These are phyloP conservation scores for Camelus dromedarius DNA, from an alignment of 2,113 vertebrate genomes.

Conservation along the genomic window DNA sequence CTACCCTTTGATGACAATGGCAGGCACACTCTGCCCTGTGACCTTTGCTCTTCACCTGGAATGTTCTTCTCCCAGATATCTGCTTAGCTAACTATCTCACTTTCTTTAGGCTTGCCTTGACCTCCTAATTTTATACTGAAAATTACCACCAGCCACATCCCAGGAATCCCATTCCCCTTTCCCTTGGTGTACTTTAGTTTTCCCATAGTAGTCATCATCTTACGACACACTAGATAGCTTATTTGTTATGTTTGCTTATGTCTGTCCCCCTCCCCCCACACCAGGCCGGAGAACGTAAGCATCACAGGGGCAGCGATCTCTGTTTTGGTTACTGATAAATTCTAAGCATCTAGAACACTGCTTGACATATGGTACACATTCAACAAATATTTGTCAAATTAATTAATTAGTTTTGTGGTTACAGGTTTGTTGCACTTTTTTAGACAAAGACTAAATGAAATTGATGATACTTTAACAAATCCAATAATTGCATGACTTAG, in stretches of 20 bases:
- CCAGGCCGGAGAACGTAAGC: neutral
- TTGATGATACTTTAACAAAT: constrained; percentile 36
- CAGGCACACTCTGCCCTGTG: neutral
- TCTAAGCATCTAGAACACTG: constrained; percentile 5
- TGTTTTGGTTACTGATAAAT: neutral
- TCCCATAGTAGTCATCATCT: neutral
- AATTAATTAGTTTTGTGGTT: neutral
- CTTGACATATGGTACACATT: neutral
- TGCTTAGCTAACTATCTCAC: neutral
- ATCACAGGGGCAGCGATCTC: neutral
- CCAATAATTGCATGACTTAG: neutral
- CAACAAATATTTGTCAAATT: constrained; percentile 29
- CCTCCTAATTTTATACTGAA: constrained; percentile 2
- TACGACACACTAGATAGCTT: neutral
- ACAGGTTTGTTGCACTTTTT: neutral
- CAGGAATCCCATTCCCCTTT: neutral
- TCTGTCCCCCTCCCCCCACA: neutral
- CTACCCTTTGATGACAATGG: neutral
- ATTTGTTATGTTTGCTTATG: neutral
- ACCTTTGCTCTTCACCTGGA: neutral
- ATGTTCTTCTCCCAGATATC: neutral
- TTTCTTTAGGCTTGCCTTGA: neutral
- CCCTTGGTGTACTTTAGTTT: neutral
- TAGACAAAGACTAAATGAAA: constrained; percentile 43
- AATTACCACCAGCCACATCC: neutral